A percentile compares a stretch with the other conserved stretches of the same genome.
Evolutionary conservation across 2,113 vertebrate genomes (phyloP).

Genomic region (Tachuris rubrigastra): DNA sequence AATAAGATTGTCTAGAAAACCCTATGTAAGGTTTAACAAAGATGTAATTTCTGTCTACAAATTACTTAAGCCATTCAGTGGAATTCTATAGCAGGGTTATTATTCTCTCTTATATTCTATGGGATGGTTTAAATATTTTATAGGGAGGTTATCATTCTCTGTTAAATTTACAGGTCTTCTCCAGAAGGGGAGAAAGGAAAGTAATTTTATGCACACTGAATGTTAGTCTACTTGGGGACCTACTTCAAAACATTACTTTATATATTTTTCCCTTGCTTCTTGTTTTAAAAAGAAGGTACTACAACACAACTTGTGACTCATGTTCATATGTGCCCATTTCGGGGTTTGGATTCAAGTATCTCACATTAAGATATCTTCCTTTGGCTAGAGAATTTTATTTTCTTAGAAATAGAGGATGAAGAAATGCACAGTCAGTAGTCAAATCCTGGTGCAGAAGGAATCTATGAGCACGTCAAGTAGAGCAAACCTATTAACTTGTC

Average conservation of each 20-base stretch:
- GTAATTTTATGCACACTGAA: neutral
- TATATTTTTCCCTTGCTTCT: slow-evolving; percentile 18
- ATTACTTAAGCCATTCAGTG: neutral
- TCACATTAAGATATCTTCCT: neutral
- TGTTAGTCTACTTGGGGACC: neutral
- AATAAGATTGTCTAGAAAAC: neutral
- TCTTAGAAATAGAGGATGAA: slow-evolving; percentile 1
- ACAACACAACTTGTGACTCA: neutral
- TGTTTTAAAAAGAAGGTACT: slow-evolving; percentile 31
- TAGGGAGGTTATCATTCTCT: neutral
- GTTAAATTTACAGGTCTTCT: neutral
- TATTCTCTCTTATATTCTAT: neutral
- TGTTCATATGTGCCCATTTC: neutral
- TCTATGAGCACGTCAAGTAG: slow-evolving; percentile 57
- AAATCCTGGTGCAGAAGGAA: slow-evolving; percentile 32
- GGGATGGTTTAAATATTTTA: slow-evolving; percentile 1
- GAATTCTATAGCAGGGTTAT: neutral
- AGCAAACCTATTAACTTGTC: slow-evolving; percentile 61
- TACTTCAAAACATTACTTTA: slow-evolving; percentile 25
- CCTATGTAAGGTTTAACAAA: neutral
- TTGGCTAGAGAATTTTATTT: slow-evolving; percentile 28
- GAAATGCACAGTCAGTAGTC: slow-evolving; percentile 4
- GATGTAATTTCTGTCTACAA: neutral
- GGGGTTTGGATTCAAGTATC: neutral
- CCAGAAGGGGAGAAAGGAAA: neutral